Conservation (phyloP, 1,140 invertebrate species). For the Nymphalis io region DNA sequence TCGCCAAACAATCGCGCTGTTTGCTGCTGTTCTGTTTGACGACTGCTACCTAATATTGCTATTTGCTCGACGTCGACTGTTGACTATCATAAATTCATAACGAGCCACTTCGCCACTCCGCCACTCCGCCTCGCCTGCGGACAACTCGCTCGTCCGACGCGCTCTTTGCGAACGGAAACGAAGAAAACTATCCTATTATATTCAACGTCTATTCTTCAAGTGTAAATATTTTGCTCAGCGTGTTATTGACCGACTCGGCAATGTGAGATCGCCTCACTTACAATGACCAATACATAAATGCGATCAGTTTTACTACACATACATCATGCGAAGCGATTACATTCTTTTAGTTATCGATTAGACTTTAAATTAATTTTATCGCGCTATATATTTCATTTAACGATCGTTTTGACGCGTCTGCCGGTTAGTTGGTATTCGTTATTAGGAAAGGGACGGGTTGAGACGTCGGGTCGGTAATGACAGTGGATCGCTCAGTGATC, state of each 20-base stretch:
- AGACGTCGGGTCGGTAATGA: constrained; percentile 26
- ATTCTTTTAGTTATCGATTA: constrained; percentile 29
- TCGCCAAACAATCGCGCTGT: constrained; percentile 39
- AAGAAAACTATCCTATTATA: background rate
- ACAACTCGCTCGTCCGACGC: background rate
- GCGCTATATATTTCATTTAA: constrained; percentile 33
- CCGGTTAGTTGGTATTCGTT: background rate
- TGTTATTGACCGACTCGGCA: background rate
- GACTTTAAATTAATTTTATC: constrained; percentile 33
- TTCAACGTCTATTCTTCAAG: background rate
- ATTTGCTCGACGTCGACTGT: constrained; percentile 38
- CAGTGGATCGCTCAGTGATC: constrained; percentile 14
- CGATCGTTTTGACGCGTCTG: constrained; percentile 24
- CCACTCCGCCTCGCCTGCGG: constrained; percentile 17
- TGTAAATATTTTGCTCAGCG: background rate
- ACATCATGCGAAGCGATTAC: too few relatives aligned
- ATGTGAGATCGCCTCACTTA: background rate
- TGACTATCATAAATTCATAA: constrained; percentile 53
- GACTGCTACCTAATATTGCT: constrained; percentile 48
- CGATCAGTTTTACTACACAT: too few relatives aligned
- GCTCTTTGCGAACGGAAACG: constrained; percentile 1
- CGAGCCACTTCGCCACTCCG: constrained; percentile 31
- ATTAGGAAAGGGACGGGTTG: constrained; percentile 11
- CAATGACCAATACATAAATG: too few relatives aligned
- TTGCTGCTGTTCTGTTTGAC: constrained; percentile 42